A percentile compares a stretch with the other conserved stretches of the same genome.
Conservation (phyloP, 2,888 invertebrate species). For the Coremacera marginata region DNA sequence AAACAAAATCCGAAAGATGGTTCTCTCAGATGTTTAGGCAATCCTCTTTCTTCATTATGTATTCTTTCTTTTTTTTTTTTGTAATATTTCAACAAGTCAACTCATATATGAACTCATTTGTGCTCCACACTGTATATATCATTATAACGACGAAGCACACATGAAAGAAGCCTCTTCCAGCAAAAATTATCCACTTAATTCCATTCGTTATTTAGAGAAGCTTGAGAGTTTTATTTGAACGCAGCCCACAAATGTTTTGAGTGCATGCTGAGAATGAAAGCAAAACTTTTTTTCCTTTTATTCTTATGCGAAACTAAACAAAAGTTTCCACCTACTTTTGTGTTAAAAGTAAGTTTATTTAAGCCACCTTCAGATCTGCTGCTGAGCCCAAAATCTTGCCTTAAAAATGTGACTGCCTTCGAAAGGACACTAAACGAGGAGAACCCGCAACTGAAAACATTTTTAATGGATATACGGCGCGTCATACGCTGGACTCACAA, state of each 20-base stretch:
- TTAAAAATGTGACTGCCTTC: not conserved
- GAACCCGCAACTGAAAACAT: not conserved
- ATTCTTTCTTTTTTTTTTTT: too few relatives aligned
- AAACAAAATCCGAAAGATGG: too few relatives aligned
- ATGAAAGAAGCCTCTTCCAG: not conserved
- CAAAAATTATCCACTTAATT: conserved; percentile 32
- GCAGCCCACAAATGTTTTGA: not conserved
- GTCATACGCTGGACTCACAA: not conserved
- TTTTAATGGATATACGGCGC: not conserved
- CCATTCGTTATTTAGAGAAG: conserved; percentile 23
- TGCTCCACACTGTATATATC: too few relatives aligned
- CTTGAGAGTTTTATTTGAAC: not conserved
- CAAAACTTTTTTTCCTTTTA: not conserved
- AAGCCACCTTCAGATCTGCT: not conserved
- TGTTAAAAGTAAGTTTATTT: conserved; percentile 1
- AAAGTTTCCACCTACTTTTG: conserved; percentile 20
- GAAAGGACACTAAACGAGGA: not conserved
- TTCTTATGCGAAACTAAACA: not conserved
- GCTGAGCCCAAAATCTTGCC: not conserved
- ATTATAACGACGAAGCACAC: not conserved
- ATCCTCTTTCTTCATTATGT: too few relatives aligned
- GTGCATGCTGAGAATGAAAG: not conserved
- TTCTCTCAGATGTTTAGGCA: too few relatives aligned
- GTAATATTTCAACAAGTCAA: too few relatives aligned
- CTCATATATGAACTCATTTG: too few relatives aligned